Percentiles rank a stretch among this genome's conserved stretches.
phyloP scores from a whole-genome alignment of 1,140 invertebrate species.

The Calycopis cecrops region DNA sequence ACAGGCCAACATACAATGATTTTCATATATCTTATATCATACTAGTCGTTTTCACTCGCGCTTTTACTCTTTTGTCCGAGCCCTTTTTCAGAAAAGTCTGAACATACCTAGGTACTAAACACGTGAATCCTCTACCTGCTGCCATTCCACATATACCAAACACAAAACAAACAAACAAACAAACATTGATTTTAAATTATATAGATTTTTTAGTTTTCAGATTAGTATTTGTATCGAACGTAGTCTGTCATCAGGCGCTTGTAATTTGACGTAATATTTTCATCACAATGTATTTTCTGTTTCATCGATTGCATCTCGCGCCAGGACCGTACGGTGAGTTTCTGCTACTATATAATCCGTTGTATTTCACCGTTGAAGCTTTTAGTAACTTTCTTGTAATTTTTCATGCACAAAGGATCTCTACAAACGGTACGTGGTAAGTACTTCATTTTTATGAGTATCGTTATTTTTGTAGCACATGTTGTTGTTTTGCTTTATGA shows the following conservation, averaged over 20 bases:
- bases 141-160: too few relatives aligned
- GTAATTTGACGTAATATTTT: neutral
- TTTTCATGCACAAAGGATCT: conserved; percentile 53
- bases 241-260: too few relatives aligned
- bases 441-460: conserved; percentile 24
- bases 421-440: conserved; percentile 58
- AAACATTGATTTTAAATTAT: too few relatives aligned
- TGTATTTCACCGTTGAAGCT: conserved; percentile 18
- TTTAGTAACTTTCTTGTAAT: conserved; percentile 26
- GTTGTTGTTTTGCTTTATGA: neutral
- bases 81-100: too few relatives aligned
- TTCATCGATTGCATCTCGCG: conserved; percentile 33
- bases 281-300: conserved; percentile 30
- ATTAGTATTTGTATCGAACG: too few relatives aligned
- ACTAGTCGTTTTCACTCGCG: too few relatives aligned
- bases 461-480: neutral
- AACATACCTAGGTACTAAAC: too few relatives aligned
- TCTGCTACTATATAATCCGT: conserved; percentile 21
- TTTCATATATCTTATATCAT: too few relatives aligned
- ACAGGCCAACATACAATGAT: too few relatives aligned
- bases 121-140: too few relatives aligned
- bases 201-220: neutral
- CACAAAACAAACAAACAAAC: too few relatives aligned
- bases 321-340: conserved; percentile 70
- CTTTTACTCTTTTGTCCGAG: too few relatives aligned